A percentile compares a stretch with the other conserved stretches of the same genome.
Evolutionary conservation across 2,797 vertebrate genomes (phyloP).

Genomic region (Lepus townsendii): DNA sequence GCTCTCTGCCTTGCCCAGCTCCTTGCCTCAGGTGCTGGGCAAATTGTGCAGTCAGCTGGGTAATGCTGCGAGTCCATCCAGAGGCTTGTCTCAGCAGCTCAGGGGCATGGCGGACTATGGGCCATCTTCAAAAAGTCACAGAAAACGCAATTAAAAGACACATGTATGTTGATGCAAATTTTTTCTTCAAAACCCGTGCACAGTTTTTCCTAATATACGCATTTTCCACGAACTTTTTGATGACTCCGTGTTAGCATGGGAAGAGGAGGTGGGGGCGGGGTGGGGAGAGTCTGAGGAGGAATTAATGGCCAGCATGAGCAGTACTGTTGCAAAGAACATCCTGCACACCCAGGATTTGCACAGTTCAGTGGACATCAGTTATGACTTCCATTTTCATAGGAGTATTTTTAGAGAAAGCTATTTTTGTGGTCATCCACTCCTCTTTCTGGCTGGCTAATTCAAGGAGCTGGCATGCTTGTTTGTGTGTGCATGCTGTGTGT

Average conservation of each 20-base stretch:
- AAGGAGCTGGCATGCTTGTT: not conserved
- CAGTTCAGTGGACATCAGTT: slow-evolving; percentile 7
- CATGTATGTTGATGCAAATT: too few relatives aligned
- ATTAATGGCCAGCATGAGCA: not conserved
- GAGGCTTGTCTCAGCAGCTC: slow-evolving; percentile 40
- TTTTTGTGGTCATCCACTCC: not conserved
- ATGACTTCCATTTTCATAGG: slow-evolving; percentile 29
- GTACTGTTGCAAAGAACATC: not conserved
- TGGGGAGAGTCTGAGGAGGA: not conserved
- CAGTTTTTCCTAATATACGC: too few relatives aligned
- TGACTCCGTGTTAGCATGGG: not conserved
- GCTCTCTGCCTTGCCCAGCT: not conserved
- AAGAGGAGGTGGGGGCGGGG: not conserved
- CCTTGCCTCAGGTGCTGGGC: slow-evolving; percentile 34
- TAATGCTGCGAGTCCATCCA: slow-evolving; percentile 41
- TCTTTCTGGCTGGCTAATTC: slow-evolving; percentile 39
- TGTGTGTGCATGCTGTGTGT: not conserved
- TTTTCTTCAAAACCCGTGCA: too few relatives aligned
- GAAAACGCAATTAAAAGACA: too few relatives aligned
- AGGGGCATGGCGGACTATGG: not conserved
- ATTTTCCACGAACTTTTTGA: too few relatives aligned
- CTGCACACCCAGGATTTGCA: not conserved
- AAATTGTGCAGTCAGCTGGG: slow-evolving; percentile 22
- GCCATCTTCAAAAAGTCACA: too few relatives aligned
- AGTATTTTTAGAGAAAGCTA: slow-evolving; percentile 7